Percentiles rank a stretch among this genome's conserved stretches.
Evolutionary conservation across 2,888 invertebrate species (phyloP).

Genomic region (Trachelus stipa): DNA sequence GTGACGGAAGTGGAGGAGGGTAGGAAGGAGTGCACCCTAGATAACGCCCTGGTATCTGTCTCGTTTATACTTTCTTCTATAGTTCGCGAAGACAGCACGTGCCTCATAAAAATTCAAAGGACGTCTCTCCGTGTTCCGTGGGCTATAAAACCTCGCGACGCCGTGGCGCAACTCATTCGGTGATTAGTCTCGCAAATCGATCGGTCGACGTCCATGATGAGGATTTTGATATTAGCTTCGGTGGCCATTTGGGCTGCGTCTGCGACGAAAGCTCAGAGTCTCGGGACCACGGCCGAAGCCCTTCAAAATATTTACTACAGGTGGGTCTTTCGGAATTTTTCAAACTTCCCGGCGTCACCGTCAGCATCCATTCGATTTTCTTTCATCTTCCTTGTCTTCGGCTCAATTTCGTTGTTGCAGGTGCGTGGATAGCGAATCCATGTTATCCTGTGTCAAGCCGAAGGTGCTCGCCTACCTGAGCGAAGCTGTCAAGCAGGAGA

Average conservation of each 20-base stretch:
- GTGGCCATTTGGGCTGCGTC: conserved; percentile 47
- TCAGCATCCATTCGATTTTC: background rate
- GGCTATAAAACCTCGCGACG: conserved; percentile 63
- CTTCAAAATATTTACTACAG: conserved; percentile 60
- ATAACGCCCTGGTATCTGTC: conserved; percentile 35
- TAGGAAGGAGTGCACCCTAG: conserved; percentile 52
- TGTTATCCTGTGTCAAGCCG: conserved; percentile 77
- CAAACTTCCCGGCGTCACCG: background rate
- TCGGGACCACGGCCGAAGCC: conserved; percentile 53
- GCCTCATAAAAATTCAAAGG: conserved; percentile 58
- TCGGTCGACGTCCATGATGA: conserved; percentile 54
- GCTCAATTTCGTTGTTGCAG: conserved; percentile 36
- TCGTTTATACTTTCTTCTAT: conserved; percentile 55
- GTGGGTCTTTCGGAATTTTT: conserved; percentile 37
- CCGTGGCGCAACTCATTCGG: conserved; percentile 60
- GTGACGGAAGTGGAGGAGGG: conserved; percentile 24
- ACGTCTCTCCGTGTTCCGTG: conserved; percentile 50
- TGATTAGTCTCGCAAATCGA: conserved; percentile 60
- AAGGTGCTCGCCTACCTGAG: conserved; percentile 82
- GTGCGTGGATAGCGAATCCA: conserved; percentile 58
- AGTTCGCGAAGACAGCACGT: conserved; percentile 54
- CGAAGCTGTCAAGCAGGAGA: conserved; percentile 74
- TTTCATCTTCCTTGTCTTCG: background rate
- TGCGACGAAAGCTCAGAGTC: conserved; percentile 41
- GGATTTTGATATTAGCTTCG: conserved; percentile 46